These are phyloP conservation scores for Hylaea fasciaria DNA, from an alignment of 2,888 invertebrate genomes.

Conservation along the genomic window DNA sequence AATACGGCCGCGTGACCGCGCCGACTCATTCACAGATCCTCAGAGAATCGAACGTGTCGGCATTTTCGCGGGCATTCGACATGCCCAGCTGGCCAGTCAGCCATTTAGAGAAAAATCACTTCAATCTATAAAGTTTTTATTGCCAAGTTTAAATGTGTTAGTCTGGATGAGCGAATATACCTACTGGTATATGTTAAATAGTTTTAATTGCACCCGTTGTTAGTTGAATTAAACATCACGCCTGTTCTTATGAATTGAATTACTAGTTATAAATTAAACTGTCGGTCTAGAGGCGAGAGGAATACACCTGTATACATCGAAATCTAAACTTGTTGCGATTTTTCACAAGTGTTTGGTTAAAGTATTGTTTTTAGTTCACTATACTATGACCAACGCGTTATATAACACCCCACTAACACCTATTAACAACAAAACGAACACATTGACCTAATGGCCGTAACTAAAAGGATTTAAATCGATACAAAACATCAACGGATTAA, in stretches of 20 bases:
- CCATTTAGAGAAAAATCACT: neutral
- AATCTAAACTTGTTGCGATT: too few relatives aligned
- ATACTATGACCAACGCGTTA: neutral
- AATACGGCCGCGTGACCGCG: constrained; percentile 69
- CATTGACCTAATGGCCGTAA: constrained; percentile 61
- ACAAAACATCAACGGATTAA: constrained; percentile 63
- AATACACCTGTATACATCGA: too few relatives aligned
- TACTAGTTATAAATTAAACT: too few relatives aligned
- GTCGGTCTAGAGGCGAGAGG: too few relatives aligned
- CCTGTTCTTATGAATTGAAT: too few relatives aligned
- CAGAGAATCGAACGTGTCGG: constrained; percentile 74
- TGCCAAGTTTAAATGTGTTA: too few relatives aligned
- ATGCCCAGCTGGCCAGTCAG: constrained; percentile 35
- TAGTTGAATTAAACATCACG: too few relatives aligned
- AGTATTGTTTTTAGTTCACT: too few relatives aligned
- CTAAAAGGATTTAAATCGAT: constrained; percentile 68
- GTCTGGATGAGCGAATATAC: too few relatives aligned
- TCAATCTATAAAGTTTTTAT: neutral
- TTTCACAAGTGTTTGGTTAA: too few relatives aligned
- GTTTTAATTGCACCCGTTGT: too few relatives aligned
- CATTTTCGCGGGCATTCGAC: constrained; percentile 61
- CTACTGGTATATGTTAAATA: too few relatives aligned
- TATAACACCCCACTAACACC: constrained; percentile 9
- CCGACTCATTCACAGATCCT: constrained; percentile 66
- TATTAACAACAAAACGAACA: constrained; percentile 39